These are phyloP conservation scores for Scomber colias DNA, from an alignment of 2,113 vertebrate species.

Conservation along the genomic window DNA sequence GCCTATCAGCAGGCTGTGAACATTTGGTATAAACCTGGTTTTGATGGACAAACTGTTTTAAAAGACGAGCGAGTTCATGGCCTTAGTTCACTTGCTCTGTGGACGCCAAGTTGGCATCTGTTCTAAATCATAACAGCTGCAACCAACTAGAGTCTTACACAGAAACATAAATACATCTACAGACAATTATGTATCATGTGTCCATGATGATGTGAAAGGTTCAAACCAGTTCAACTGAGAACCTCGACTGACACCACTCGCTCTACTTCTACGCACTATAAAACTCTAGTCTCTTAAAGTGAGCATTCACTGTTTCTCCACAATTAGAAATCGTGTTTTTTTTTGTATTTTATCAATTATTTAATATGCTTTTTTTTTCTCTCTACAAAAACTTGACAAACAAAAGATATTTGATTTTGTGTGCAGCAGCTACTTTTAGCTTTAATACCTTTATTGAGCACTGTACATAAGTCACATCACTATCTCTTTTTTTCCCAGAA, in stretches of 20 bases:
- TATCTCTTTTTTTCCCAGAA: neutral
- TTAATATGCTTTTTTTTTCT: too few species aligned
- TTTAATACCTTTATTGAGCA: neutral
- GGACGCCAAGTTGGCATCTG: slow-evolving; percentile 31
- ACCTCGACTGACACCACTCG: neutral
- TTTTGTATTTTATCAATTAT: neutral
- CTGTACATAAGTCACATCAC: slow-evolving; percentile 1
- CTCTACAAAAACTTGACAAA: neutral
- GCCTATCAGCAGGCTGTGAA: neutral
- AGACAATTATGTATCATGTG: slow-evolving; percentile 23
- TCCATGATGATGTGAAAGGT: slow-evolving; percentile 11
- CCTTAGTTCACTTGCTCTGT: neutral
- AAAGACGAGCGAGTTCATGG: slow-evolving; percentile 7
- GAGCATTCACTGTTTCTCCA: too few species aligned
- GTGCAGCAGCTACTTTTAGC: neutral
- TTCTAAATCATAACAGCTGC: slow-evolving; percentile 25
- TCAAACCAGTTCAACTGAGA: slow-evolving; percentile 26
- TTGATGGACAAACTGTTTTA: slow-evolving; percentile 1
- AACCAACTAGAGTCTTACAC: slow-evolving; percentile 10
- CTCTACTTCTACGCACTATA: neutral
- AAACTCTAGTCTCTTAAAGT: too few species aligned
- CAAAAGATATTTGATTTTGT: neutral
- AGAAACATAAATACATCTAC: slow-evolving; percentile 44
- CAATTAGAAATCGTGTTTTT: neutral
- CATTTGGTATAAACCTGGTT: neutral